phyloP scores from a whole-genome alignment of 2,797 vertebrate species.

The Spinibarbus caldwelli region DNA sequence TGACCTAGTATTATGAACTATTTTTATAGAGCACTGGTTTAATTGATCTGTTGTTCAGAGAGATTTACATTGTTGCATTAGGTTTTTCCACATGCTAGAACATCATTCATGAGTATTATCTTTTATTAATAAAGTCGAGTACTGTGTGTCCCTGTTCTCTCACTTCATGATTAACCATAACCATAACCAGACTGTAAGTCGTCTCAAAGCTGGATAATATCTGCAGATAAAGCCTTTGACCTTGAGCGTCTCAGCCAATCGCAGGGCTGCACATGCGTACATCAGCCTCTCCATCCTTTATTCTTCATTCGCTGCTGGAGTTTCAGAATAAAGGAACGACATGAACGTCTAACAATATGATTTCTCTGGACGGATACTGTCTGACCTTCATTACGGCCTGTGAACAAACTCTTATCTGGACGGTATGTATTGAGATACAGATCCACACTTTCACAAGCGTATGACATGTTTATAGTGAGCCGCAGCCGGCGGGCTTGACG shows the following conservation, averaged over 20 bases:
- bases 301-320: not conserved
- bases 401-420: not conserved
- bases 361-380: not conserved
- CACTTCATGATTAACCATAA: not conserved
- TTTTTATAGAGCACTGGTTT: not conserved
- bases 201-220: constrained; percentile 43
- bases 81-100: no score
- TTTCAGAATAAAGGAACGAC: not conserved
- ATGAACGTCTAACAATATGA: not conserved
- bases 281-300: not conserved
- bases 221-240: constrained; percentile 44
- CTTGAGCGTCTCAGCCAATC: constrained; percentile 50
- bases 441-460: not conserved
- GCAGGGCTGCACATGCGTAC: not conserved
- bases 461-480: not conserved
- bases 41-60: not conserved
- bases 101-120: not conserved
- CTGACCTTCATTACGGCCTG: no score
- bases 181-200: constrained; percentile 26
- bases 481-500: no score
- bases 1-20: not conserved
- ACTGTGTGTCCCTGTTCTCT: not conserved
- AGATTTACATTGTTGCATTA: no score
- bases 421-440: not conserved
- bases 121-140: not conserved